A percentile compares a stretch with the other conserved stretches of the same genome.
These are phyloP conservation scores for Tachypleus tridentatus DNA, from an alignment of 1,140 invertebrate genomes.

Conservation along the genomic window DNA sequence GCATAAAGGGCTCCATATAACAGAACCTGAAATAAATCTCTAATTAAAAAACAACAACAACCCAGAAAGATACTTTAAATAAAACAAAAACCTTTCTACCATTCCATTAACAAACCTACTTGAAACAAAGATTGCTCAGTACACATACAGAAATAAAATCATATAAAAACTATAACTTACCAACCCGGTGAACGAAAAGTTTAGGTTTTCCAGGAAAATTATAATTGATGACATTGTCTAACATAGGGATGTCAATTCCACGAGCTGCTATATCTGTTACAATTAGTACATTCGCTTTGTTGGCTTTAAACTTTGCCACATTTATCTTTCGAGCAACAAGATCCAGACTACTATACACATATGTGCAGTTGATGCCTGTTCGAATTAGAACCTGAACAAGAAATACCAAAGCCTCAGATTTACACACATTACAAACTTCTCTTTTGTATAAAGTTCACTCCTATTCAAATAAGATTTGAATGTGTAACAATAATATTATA, in stretches of 20 bases:
- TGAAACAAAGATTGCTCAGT: neutral
- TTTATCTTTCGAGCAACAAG: constrained; percentile 92
- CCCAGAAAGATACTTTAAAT: neutral
- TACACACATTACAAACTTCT: no score
- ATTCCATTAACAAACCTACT: constrained; percentile 5
- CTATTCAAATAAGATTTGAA: constrained; percentile 25
- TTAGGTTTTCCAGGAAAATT: constrained; percentile 96
- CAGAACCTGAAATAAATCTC: no score
- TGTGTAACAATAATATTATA: no score
- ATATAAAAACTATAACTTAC: constrained; percentile 44
- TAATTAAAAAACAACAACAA: no score
- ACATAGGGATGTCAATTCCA: constrained; percentile 89
- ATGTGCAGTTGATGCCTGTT: constrained; percentile 68
- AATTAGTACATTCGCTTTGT: constrained; percentile 57
- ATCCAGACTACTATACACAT: constrained; percentile 90
- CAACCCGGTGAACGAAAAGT: constrained; percentile 95
- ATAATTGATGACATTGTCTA: constrained; percentile 95
- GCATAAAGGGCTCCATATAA: no score
- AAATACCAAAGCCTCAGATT: constrained; percentile 9
- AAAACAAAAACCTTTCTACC: neutral
- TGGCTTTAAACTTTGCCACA: constrained; percentile 73
- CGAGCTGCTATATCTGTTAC: constrained; percentile 96
- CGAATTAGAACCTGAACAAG: constrained; percentile 59
- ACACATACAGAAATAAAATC: constrained; percentile 2
- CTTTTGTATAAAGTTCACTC: no score